Conservation (phyloP, 2,113 vertebrate genomes). For the mouse (Mus musculus) region GRCm39 chr2:61077501-61078000, state of each 20-base stretch:
- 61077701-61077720: not conserved
- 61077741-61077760: conserved; percentile 51
- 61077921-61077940: conserved; percentile 63
- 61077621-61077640: conserved; percentile 8
- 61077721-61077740: conserved; percentile 38
- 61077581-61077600: not conserved
- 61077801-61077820: conserved; percentile 27
- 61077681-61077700: not conserved
- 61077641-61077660: not conserved
- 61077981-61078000: conserved; percentile 9
- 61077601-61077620: conserved; percentile 50
- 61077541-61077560: conserved; percentile 79
- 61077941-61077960: conserved; percentile 5
- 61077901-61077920: conserved; percentile 48
- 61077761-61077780: not conserved
- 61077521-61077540: conserved; percentile 58
- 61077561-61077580: conserved; percentile 29
- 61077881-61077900: conserved; percentile 41
- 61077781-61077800: conserved; percentile 20
- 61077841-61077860: not conserved
- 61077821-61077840: conserved; percentile 41
- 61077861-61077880: conserved; percentile 55
- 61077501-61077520: conserved; percentile 62
- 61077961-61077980: conserved; percentile 29
- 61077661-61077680: not conserved